phyloP scores from a whole-genome alignment of 2,797 vertebrate species.

The Rhinogobio ventralis region DNA sequence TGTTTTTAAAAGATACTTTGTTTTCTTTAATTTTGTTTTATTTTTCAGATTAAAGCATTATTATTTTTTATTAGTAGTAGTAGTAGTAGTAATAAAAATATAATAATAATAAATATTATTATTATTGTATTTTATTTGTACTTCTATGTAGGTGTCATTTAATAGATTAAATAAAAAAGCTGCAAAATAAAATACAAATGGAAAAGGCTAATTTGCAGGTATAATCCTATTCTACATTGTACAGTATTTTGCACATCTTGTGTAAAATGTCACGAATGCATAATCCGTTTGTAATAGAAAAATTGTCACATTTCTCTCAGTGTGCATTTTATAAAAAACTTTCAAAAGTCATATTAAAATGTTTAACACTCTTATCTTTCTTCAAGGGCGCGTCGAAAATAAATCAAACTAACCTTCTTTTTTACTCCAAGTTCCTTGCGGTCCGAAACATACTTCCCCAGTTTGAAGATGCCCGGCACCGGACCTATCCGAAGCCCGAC shows the following conservation, averaged over 20 bases:
- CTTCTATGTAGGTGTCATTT: neutral
- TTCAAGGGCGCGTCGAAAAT: neutral
- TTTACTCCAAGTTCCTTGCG: constrained; percentile 92
- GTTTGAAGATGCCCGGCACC: constrained; percentile 91
- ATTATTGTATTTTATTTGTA: constrained; percentile 1
- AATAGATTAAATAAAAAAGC: neutral
- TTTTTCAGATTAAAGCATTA: neutral
- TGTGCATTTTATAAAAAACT: neutral
- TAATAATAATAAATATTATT: neutral
- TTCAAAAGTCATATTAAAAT: neutral
- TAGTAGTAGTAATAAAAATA: neutral
- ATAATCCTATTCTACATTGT: neutral
- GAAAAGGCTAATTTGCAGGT: neutral
- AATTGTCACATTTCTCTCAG: neutral
- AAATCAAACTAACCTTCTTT: constrained; percentile 84
- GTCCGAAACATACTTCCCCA: constrained; percentile 96
- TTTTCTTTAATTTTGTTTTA: neutral
- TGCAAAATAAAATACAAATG: neutral
- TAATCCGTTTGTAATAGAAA: neutral
- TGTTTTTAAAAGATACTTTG: neutral
- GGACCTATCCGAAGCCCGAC: constrained; percentile 89
- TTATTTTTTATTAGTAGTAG: neutral
- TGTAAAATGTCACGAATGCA: constrained; percentile 17
- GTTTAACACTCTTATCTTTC: neutral
- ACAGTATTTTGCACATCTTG: neutral